Evolutionary conservation across 2,888 invertebrate genomes (phyloP), one percentile per base, ranked within the genome.

Genomic region (Notodonta ziczac): DNA sequence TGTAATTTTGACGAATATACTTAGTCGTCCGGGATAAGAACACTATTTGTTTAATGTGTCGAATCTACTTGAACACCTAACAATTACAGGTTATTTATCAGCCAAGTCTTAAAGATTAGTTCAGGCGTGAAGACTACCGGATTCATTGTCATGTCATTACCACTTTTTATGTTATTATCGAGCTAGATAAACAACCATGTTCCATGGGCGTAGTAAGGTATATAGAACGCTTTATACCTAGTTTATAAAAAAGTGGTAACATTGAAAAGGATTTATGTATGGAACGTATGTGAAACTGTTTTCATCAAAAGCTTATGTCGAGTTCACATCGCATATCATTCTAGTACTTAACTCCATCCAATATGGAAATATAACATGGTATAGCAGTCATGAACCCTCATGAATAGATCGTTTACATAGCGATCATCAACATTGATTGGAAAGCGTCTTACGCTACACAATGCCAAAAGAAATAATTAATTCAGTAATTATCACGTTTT

Each of bases 341-440:
- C 24, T 24, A 24, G n/a, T 2, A 24, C 1, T 24, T 24, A 24
- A 24, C 24, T 24, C 24, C 24, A 24, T 24, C 24, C 24, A 24
- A 24, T 24, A 24, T 2, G 24, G 24, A 24, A n/a, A 24, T 24
- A 24, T 24, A 24, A 24, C 24, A 24, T 24, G 24, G 5, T 46
- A 10, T 46, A n/a, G 46, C 46, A 46, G n/a, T 46, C n/a, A 46
- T n/a, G 42, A 2, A 9, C 9, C 42, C 9, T 42, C 12, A 4
- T 42, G 12, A 10, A 4, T 84, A 81, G 81, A 80, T 80, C 81
- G 77, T 80, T 76, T 74, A 73, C 69, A 69, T 69, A 65, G 74
- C 74, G 78, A 82, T 78, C 80, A 80, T 79, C 71, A 73, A 72
- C 74, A 66, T 63, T 72, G 72, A 83, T 81, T 84, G 76, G 84